Evolutionary conservation across 2,113 vertebrate species (phyloP).

Genomic region (Sisor rabdophorus): DNA sequence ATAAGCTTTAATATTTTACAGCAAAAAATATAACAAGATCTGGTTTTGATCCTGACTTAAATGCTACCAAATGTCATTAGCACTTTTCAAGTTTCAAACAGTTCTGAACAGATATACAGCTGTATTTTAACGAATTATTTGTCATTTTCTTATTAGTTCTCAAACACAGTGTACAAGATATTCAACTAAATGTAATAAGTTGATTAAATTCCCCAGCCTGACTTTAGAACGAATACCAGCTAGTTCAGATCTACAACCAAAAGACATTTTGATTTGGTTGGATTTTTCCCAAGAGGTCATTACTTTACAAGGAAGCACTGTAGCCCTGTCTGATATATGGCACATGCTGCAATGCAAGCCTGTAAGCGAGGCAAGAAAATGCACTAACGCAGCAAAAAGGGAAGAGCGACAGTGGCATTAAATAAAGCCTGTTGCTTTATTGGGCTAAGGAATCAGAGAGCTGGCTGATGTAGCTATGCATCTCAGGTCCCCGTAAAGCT

Average conservation of each 20-base stretch:
- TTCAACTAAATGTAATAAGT: neutral
- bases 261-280: conserved; percentile 12
- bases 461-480: conserved; percentile 56
- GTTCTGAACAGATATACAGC: neutral
- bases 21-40: neutral
- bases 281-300: conserved; percentile 25
- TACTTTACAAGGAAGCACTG: conserved; percentile 40
- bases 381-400: conserved; percentile 68
- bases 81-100: neutral
- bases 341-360: conserved; percentile 39
- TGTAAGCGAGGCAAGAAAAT: conserved; percentile 57
- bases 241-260: neutral
- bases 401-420: conserved; percentile 61
- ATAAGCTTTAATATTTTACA: neutral
- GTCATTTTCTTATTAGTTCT: neutral
- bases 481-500: conserved; percentile 46
- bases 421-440: conserved; percentile 69
- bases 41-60: neutral
- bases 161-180: neutral
- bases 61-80: neutral
- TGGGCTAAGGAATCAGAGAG: conserved; percentile 69
- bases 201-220: neutral
- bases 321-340: conserved; percentile 14
- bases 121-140: neutral
- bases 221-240: neutral